phyloP scores from a whole-genome alignment of 1,140 invertebrate species.

The Drosophila willistoni region DNA sequence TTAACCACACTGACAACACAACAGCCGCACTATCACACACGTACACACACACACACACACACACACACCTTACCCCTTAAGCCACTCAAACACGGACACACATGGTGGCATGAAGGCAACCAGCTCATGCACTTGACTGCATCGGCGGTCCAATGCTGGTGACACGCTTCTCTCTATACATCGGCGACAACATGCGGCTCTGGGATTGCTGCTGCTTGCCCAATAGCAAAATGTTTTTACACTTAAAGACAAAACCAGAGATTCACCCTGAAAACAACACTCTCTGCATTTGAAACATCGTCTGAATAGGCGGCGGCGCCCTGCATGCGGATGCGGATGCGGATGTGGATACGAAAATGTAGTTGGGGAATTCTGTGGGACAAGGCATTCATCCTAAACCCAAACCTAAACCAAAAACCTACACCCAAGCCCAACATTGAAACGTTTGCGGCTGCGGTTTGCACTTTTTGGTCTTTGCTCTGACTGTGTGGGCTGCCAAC shows the following conservation, averaged over 20 bases:
- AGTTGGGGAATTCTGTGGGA: slow-evolving; percentile 6
- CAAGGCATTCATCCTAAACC: slow-evolving; percentile 2
- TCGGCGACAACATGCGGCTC: slow-evolving; percentile 70
- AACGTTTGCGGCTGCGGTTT: slow-evolving; percentile 77
- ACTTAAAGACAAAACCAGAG: slow-evolving; percentile 81
- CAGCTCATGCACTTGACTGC: slow-evolving; percentile 68
- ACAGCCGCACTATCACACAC: slow-evolving; percentile 45
- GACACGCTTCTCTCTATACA: slow-evolving; percentile 64
- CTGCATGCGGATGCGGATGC: neutral
- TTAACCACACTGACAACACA: slow-evolving; percentile 71
- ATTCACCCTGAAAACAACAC: slow-evolving; percentile 61
- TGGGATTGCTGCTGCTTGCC: slow-evolving; percentile 57
- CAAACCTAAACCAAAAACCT: neutral
- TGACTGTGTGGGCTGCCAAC: slow-evolving; percentile 32
- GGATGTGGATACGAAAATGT: neutral
- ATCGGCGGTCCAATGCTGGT: slow-evolving; percentile 58
- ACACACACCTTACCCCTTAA: neutral
- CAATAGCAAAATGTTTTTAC: slow-evolving; percentile 81
- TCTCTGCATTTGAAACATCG: slow-evolving; percentile 22
- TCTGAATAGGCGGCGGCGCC: slow-evolving; percentile 4
- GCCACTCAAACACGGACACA: slow-evolving; percentile 18
- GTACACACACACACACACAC: slow-evolving; percentile 25
- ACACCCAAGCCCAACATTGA: slow-evolving; percentile 49
- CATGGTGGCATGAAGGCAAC: slow-evolving; percentile 18
- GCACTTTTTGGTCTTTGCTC: slow-evolving; percentile 77